Base-by-base conservation (phyloP, 92 coral and sea anemone species). In the Palythoa grandis region DNA sequence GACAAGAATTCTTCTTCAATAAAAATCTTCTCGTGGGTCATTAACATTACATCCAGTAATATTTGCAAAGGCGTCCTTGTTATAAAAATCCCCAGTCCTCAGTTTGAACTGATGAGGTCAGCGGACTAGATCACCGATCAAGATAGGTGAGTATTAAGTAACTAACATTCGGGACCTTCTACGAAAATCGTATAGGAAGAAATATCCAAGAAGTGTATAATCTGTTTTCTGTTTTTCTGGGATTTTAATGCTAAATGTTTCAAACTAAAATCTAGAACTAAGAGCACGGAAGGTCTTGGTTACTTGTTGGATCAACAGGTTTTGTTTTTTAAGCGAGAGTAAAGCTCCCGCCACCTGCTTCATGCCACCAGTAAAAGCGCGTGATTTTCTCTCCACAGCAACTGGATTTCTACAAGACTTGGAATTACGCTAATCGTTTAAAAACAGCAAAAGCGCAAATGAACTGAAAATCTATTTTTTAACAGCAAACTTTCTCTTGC, bases 111-210 rank as follows among this genome's bases (percentile, higher is more conserved):
- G 71, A 78, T 78, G 83, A 78, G 70, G 53, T 78, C 83, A 78
- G 71, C 83, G 14, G 69, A 60, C 72, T 24, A 78, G 72, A 47
- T 78, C 83, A 78, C 83, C 38, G 83, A 78, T 78, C 83, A 78
- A 78, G 57, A 60, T 78, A 78, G 83, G 58, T 14, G 25, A 19
- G 23, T 24, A 78, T 56, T 11, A 9, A 1, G 72, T 16, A 60
- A 61, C 35, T 10, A 39, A 23, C 9, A 16, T 11, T 12, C 8
- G 23, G 1, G 22, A 9, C 2, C 72, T 19, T 35, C 25, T 15
- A 2, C 60, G 15, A 52, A 40, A n/a, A 39, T 2, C 20, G 19
- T 63, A 20, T 6, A 8, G 53, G 19, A 37, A 7, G 56, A 39
- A 63, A 60, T 53, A n/a, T 52, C 38, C 10, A 35, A 3, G 35